Base-by-base conservation (phyloP, 2,113 vertebrate species). In the Scolopax mira region DNA sequence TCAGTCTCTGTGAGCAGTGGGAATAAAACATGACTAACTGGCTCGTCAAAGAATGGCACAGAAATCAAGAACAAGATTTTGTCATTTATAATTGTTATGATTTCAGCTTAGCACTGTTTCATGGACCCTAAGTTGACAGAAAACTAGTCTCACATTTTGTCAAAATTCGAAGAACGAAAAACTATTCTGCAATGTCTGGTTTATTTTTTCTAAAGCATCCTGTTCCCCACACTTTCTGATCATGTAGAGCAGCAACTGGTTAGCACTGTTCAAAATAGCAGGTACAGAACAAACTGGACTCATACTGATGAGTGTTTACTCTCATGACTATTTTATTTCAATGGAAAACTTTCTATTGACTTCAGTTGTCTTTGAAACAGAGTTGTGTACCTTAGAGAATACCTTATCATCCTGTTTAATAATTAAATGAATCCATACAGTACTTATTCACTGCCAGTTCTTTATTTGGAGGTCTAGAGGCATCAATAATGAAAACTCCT, bases 351-450 rank as follows among this genome's bases (percentile, higher is more conserved):
- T 93, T 70, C 90, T 90, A 81, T 61, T 90, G 93, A 93, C 93
- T 94, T 95, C 67, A 90, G 55, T 10, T 75, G 92, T 79, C 92
- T 97, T 75, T 78, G 72, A 88, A 96, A 93, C n/a, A 90, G 92
- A 84, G 74, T 71, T 92, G 52, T 37, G 48, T 57, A 78, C 85
- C 91, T 93, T 57, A 64, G 88, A 94, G 91, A 96, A 88, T 46
- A 93, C 12, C 22, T 79, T 54, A 51, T 69, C 77, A 27, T 15
- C 64, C 79, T 88, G 52, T 84, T 97, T 80, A 96, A 95, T 94
- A 96, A 95, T 93, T 95, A 83, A 94, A 90, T 85, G 31, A 94
- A 96, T 96, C 92, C 79, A 96, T 96, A 94, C 51, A 80, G 85
- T 91, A 88, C 94, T 90, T 86, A 91, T 93, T 96, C 95, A 79